Base-by-base conservation (phyloP, 2,113 vertebrate genomes). In the Crypturellus undulatus region DNA sequence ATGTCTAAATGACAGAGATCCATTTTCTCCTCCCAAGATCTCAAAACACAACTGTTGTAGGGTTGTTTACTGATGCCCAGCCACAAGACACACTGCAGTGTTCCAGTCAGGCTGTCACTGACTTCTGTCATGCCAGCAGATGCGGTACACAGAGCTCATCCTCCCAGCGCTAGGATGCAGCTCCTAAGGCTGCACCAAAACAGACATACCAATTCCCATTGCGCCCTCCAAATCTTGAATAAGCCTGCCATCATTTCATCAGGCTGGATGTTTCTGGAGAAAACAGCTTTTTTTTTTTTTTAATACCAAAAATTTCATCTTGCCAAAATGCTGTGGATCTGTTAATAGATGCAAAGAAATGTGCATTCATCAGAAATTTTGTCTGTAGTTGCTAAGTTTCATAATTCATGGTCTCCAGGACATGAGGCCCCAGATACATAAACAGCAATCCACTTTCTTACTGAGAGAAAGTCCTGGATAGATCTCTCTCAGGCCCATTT, bases 401-500 rank as follows among this genome's bases (percentile, higher is more conserved):
- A 63, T 15, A 58, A 62, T 49, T 78, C 8, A 22, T 47, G 3
- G 12, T 25, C 67, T 18, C 7, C n/a, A 26, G 15, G 67, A 10
- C 10, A 17, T 38, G 38, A 38, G 34, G 34, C 49, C 40, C 32
- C 20, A 81, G 20, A 24, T 52, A 28, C 1, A 0, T 62, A 62
- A 68, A 42, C 40, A 63, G 4, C 10, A 79, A 38, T 5, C 5
- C 18, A 63, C 6, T 77, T 83, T 28, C 6, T 12, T 69, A 4
- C 25, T 38, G 8, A 42, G 32, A 51, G 13, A 14, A 28, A 34
- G 6, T 40, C 36, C 73, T 67, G 56, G 32, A 17, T 80, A 83
- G 14, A 42, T 49, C 5, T 62, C 0, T 4, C 17, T 60, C 0
- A 0, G 15, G 43, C 40, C 17, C 12, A 21, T 43, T 78, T 51